Conservation (phyloP, 2,888 invertebrate genomes). For the Leptopilina drosophilae region DNA sequence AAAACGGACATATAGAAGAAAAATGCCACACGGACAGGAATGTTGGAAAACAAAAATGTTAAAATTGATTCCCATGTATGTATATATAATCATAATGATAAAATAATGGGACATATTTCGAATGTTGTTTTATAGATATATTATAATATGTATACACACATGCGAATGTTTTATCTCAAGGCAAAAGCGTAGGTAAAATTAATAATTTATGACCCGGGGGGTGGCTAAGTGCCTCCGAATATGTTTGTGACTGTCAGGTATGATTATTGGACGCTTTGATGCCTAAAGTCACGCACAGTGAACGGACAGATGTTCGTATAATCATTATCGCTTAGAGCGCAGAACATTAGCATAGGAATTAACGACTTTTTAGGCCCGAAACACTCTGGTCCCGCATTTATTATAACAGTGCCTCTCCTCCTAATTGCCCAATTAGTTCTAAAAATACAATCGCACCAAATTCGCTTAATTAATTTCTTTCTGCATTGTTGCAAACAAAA, state of each 20-base stretch:
- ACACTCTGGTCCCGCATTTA: conserved; percentile 17
- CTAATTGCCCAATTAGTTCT: conserved; percentile 19
- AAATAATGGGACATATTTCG: conserved; percentile 3
- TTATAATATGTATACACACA: neutral
- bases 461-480: neutral
- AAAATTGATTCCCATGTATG: too few species aligned
- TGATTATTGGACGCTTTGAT: conserved; percentile 54
- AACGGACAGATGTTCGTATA: conserved; percentile 35
- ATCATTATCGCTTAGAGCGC: conserved; percentile 33
- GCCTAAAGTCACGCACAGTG: conserved; percentile 35
- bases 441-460: neutral
- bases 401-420: neutral
- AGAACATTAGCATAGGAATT: conserved; percentile 22
- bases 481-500: neutral
- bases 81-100: neutral
- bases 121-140: neutral
- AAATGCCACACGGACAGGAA: too few species aligned
- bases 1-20: too few species aligned
- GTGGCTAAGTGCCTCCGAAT: conserved; percentile 47
- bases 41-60: too few species aligned
- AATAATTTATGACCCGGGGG: conserved; percentile 53
- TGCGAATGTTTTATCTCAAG: conserved; percentile 10
- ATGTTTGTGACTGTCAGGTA: conserved; percentile 59
- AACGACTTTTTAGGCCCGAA: conserved; percentile 19
- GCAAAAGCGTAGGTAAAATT: conserved; percentile 9